Evolutionary conservation across 2,888 invertebrate species (phyloP).

Genomic region (Amblyteles armatorius): DNA sequence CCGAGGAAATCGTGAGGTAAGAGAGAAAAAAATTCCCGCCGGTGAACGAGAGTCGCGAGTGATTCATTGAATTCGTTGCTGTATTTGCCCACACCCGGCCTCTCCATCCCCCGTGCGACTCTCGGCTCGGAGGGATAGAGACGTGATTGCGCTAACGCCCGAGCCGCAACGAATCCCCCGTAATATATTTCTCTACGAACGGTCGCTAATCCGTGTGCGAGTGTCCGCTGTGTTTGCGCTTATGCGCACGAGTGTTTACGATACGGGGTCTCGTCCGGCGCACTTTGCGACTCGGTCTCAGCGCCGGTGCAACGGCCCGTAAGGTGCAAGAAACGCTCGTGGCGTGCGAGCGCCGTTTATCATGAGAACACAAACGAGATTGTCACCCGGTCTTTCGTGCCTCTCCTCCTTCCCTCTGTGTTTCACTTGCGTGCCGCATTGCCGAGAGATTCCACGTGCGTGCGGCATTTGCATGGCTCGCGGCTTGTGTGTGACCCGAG

Average conservation of each 20-base stretch:
- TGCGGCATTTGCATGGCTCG: conserved; percentile 51
- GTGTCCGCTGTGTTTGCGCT: background rate
- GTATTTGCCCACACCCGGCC: conserved; percentile 9
- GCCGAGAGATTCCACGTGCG: conserved; percentile 46
- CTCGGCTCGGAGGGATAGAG: conserved; percentile 10
- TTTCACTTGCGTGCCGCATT: conserved; percentile 34
- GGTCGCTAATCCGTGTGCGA: background rate
- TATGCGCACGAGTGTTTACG: background rate
- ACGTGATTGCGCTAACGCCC: conserved; percentile 26
- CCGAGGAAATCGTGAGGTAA: background rate
- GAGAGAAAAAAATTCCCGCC: background rate
- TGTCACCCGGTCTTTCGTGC: conserved; percentile 76
- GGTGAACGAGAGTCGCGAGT: conserved; percentile 11
- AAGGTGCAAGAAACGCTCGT: conserved; percentile 74
- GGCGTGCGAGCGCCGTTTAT: conserved; percentile 75
- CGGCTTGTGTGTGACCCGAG: conserved; percentile 38
- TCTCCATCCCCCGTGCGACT: background rate
- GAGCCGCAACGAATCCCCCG: conserved; percentile 1
- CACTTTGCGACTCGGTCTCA: conserved; percentile 26
- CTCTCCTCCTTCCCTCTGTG: conserved; percentile 31
- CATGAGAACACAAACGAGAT: conserved; percentile 79
- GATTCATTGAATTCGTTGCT: conserved; percentile 43
- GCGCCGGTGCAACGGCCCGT: conserved; percentile 68
- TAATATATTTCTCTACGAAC: conserved; percentile 31
- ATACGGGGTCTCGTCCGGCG: background rate